These are phyloP conservation scores for Panonychus citri DNA, from an alignment of 1,140 invertebrate genomes.

Conservation along the genomic window DNA sequence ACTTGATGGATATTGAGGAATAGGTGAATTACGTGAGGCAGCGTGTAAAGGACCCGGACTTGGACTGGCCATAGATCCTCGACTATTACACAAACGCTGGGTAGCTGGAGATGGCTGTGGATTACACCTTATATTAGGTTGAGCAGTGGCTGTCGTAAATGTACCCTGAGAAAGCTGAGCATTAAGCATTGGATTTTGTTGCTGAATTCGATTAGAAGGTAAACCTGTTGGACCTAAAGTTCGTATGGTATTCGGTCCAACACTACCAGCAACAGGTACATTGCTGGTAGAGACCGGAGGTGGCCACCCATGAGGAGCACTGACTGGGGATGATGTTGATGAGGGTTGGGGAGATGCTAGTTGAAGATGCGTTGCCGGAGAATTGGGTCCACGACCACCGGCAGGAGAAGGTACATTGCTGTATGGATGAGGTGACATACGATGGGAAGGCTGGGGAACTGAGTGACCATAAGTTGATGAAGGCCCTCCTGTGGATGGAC, in stretches of 20 bases:
- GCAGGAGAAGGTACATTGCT: neutral
- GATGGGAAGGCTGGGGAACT: neutral
- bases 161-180: conserved; percentile 6
- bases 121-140: neutral
- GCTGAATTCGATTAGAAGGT: conserved; percentile 3
- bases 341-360: neutral
- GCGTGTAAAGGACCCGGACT: neutral
- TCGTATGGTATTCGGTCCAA: neutral
- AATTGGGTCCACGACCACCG: neutral
- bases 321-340: neutral
- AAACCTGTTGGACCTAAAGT: neutral
- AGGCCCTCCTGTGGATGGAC: conserved; percentile 2
- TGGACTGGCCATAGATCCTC: neutral
- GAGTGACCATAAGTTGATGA: neutral
- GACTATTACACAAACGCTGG: neutral
- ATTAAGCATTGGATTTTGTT: conserved; percentile 12
- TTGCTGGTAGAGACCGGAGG: neutral
- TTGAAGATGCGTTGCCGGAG: conserved; percentile 2
- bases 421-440: conserved; percentile 5
- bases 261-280: neutral
- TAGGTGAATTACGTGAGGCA: neutral
- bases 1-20: conserved; percentile 2
- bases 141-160: neutral
- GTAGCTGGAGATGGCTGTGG: neutral
- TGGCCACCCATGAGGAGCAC: neutral